A percentile compares a stretch with the other conserved stretches of the same genome.
These are phyloP conservation scores for Chaetura pelagica DNA, from an alignment of 2,113 vertebrate species.

Conservation along the genomic window DNA sequence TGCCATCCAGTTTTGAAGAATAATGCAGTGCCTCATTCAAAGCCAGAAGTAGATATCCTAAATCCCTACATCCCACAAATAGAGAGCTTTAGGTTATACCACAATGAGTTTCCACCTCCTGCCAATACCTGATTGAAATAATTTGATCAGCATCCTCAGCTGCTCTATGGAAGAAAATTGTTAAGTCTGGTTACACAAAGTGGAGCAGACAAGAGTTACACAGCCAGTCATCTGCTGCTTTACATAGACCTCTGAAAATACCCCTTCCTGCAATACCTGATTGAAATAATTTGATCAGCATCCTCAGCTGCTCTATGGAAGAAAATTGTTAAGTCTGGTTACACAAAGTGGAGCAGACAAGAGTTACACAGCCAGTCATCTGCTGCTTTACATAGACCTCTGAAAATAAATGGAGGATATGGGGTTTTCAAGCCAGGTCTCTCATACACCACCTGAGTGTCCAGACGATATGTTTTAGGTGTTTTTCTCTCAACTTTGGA, in stretches of 20 bases:
- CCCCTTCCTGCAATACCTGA: neutral
- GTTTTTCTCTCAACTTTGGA: neutral
- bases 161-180: neutral
- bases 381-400: neutral
- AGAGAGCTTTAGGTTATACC: neutral
- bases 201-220: neutral
- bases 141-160: neutral
- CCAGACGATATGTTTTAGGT: neutral
- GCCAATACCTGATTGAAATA: neutral
- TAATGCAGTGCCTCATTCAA: neutral
- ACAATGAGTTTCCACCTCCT: neutral
- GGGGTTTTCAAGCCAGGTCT: accelerated
- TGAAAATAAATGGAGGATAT: neutral
- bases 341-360: neutral
- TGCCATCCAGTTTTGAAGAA: no score
- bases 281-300: neutral
- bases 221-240: neutral
- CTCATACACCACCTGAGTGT: neutral
- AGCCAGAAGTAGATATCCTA: neutral
- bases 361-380: neutral
- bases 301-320: neutral
- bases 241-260: neutral
- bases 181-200: neutral
- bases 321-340: neutral
- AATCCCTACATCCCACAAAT: no score